Evolutionary conservation across 2,797 vertebrate genomes (phyloP).

Genomic region (Neosalanx taihuensis): DNA sequence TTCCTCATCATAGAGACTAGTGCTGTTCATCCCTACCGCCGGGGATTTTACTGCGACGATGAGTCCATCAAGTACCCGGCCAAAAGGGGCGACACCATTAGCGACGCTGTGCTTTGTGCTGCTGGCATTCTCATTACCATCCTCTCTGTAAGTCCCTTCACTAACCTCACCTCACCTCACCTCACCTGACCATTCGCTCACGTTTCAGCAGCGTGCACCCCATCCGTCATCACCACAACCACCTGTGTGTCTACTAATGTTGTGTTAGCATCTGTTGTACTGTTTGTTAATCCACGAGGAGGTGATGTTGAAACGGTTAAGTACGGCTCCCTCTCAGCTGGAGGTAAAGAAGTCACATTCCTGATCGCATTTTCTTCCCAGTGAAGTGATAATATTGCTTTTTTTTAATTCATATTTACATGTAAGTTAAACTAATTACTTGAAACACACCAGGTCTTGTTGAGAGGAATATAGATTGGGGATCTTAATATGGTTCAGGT

Average conservation of each 20-base stretch:
- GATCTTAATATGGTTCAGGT: constrained; percentile 27
- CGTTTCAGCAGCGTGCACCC: neutral
- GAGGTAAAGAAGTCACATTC: neutral
- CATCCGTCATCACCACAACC: constrained; percentile 36
- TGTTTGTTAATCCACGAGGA: too few relatives aligned
- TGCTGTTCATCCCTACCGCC: constrained; percentile 89
- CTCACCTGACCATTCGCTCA: neutral
- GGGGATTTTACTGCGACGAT: constrained; percentile 94
- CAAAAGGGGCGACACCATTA: constrained; percentile 92
- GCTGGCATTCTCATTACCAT: constrained; percentile 95
- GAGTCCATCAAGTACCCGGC: constrained; percentile 93
- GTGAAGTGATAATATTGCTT: neutral
- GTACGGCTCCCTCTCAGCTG: too few relatives aligned
- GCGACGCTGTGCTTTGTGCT: constrained; percentile 88
- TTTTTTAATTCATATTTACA: too few relatives aligned
- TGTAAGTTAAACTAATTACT: neutral
- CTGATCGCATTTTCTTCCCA: neutral
- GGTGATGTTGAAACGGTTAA: too few relatives aligned
- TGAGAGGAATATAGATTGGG: neutral
- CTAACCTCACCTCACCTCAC: constrained; percentile 16
- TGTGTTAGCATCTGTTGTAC: too few relatives aligned
- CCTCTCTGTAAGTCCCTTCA: constrained; percentile 85
- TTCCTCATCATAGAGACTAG: constrained; percentile 97
- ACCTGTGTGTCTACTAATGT: constrained; percentile 1
- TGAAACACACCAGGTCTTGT: neutral